Percentiles rank a stretch among this genome's conserved stretches.
Evolutionary conservation across 2,888 invertebrate genomes (phyloP).

Genomic region (Cantharis lateralis): DNA sequence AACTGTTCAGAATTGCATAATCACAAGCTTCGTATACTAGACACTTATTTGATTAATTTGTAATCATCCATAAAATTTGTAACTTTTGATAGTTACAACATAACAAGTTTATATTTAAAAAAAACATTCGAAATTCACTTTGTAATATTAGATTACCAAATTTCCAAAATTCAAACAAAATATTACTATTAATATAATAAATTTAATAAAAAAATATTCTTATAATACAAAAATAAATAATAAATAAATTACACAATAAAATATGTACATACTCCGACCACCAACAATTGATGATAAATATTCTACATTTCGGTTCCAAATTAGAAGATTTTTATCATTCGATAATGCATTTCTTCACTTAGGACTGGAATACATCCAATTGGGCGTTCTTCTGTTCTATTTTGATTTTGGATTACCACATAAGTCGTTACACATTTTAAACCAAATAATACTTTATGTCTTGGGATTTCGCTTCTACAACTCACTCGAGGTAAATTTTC

Average conservation of each 20-base stretch:
- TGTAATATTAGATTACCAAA: too few species aligned
- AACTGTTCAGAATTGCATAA: neutral
- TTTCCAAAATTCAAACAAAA: too few species aligned
- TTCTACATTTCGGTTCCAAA: neutral
- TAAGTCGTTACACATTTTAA: neutral
- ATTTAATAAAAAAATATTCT: neutral
- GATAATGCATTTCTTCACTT: neutral
- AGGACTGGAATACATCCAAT: neutral
- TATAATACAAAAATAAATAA: neutral
- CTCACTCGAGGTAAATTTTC: neutral
- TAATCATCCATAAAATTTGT: neutral
- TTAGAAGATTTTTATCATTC: neutral
- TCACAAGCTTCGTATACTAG: neutral
- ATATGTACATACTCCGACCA: neutral
- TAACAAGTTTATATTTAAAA: too few species aligned
- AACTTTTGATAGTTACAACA: neutral
- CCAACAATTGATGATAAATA: neutral
- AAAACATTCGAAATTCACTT: too few species aligned
- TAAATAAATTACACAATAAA: neutral
- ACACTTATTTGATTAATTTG: neutral
- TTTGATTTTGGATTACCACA: neutral
- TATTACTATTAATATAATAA: neutral
- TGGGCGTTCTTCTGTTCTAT: neutral
- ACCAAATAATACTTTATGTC: neutral
- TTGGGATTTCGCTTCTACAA: neutral